These are phyloP conservation scores for Cynopterus brachyotis DNA, from an alignment of 2,113 vertebrate species.

Conservation along the genomic window DNA sequence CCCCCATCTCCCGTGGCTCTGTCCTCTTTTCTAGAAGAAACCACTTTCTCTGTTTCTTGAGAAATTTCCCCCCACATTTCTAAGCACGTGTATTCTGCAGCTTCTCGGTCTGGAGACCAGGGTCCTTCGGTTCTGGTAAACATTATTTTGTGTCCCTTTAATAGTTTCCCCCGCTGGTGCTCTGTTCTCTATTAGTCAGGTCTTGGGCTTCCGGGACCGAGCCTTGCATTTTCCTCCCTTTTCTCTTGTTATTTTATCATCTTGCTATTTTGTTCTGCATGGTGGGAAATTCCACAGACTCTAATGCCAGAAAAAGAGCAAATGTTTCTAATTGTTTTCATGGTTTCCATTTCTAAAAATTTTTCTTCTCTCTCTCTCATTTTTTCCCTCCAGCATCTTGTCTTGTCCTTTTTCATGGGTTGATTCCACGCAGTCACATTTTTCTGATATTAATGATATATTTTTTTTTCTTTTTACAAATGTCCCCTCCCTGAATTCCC, in stretches of 20 bases:
- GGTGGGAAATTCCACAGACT: neutral
- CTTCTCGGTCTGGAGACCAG: neutral
- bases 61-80: neutral
- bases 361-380: neutral
- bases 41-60: neutral
- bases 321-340: neutral
- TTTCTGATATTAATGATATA: neutral
- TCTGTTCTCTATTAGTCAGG: neutral
- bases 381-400: neutral
- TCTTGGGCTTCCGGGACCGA: neutral
- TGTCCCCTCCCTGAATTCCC: neutral
- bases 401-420: neutral
- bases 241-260: neutral
- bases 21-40: neutral
- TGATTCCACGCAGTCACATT: accelerated
- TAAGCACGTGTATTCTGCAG: neutral
- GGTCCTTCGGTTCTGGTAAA: neutral
- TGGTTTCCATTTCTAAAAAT: neutral
- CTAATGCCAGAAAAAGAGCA: neutral
- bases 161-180: neutral
- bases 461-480: neutral
- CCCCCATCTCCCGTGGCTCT: accelerated
- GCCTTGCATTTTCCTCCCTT: neutral
- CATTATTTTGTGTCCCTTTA: neutral
- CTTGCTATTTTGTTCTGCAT: neutral